phyloP scores from a whole-genome alignment of 2,113 vertebrate species.

The Coptodon rendalli region DNA sequence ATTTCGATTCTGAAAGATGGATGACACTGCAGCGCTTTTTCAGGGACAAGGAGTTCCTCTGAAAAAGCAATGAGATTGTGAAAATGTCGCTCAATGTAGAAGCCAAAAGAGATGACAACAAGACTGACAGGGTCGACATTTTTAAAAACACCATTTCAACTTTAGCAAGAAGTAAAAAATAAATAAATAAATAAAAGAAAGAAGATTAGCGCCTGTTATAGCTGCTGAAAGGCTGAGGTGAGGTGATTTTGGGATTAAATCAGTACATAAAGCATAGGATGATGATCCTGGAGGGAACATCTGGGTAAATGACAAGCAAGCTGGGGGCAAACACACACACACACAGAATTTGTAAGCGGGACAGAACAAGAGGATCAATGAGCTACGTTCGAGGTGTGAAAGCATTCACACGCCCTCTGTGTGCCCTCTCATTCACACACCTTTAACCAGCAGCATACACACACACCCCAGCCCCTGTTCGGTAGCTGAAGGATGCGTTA shows the following conservation, averaged over 20 bases:
- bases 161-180: background rate
- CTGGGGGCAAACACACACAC: background rate
- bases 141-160: background rate
- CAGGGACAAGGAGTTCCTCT: background rate
- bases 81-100: background rate
- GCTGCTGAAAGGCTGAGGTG: background rate
- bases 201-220: background rate
- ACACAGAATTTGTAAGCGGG: slow-evolving; percentile 2
- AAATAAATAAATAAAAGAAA: background rate
- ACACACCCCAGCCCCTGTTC: background rate
- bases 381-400: slow-evolving; percentile 12
- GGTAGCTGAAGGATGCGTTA: slow-evolving; percentile 13
- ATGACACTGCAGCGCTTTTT: background rate
- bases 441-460: slow-evolving; percentile 13
- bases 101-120: background rate
- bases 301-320: slow-evolving; percentile 45
- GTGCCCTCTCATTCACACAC: background rate
- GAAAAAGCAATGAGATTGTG: background rate
- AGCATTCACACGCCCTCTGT: background rate
- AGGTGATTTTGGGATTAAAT: slow-evolving; percentile 9
- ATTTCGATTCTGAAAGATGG: background rate
- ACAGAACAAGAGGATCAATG: slow-evolving; percentile 25
- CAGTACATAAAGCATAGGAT: slow-evolving; percentile 3
- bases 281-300: slow-evolving; percentile 16
- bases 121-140: background rate